A percentile compares a stretch with the other conserved stretches of the same genome.
phyloP scores from a whole-genome alignment of 2,888 invertebrate genomes.

The Plutella xylostella region DNA sequence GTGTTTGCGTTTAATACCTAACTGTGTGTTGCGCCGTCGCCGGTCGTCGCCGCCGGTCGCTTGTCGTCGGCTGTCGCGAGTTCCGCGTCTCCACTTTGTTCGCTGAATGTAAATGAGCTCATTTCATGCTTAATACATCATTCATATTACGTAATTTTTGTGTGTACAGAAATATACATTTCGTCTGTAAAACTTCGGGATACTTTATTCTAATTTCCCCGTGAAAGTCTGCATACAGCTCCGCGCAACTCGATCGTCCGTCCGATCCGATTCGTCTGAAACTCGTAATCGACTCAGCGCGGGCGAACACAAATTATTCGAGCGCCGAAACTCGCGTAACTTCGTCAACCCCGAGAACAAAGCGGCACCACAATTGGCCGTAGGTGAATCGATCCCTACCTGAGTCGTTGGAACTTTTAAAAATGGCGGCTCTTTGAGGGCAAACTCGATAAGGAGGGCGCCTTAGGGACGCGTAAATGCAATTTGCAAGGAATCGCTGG shows the following conservation, averaged over 20 bases:
- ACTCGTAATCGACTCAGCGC: constrained; percentile 61
- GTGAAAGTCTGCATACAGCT: constrained; percentile 26
- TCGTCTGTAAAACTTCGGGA: neutral
- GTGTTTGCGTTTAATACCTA: constrained; percentile 59
- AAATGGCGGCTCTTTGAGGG: constrained; percentile 65
- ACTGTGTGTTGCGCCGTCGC: constrained; percentile 50
- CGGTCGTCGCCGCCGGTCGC: too few species aligned
- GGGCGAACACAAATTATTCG: constrained; percentile 64
- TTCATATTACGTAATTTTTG: constrained; percentile 20
- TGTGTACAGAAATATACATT: neutral
- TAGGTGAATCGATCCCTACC: constrained; percentile 41
- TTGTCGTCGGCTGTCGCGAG: constrained; percentile 53
- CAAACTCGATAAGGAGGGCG: constrained; percentile 58
- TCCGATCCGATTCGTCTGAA: constrained; percentile 47
- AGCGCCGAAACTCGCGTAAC: constrained; percentile 60
- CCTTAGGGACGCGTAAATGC: constrained; percentile 66
- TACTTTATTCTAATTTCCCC: constrained; percentile 2
- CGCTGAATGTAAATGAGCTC: constrained; percentile 40
- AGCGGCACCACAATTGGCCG: constrained; percentile 64
- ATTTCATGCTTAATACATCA: constrained; percentile 34
- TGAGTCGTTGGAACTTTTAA: constrained; percentile 61
- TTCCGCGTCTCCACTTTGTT: constrained; percentile 50
- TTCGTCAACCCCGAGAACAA: constrained; percentile 65
- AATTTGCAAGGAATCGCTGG: constrained; percentile 61
- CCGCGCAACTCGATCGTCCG: constrained; percentile 30